Percentiles rank a stretch among this genome's conserved stretches.
Conservation (phyloP, 2,113 vertebrate genomes). For the Pandion haliaetus region DNA sequence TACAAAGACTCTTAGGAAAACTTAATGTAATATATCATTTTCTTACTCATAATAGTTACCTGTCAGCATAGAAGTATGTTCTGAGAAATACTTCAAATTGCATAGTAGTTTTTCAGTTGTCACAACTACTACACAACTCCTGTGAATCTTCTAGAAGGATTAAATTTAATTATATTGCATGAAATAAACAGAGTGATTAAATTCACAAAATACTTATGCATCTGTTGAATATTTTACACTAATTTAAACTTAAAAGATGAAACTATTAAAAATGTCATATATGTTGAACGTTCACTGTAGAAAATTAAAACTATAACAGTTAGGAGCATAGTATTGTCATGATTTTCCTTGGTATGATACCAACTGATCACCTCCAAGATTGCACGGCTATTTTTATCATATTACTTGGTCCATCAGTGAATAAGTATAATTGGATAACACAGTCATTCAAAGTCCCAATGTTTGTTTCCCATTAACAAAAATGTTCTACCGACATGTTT, state of each 20-base stretch:
- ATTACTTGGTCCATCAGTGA: not conserved
- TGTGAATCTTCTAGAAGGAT: not conserved
- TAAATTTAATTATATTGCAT: not conserved
- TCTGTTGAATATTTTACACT: not conserved
- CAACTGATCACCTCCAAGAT: not conserved
- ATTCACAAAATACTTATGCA: not conserved
- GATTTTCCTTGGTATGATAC: not conserved
- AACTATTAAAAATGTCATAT: not conserved
- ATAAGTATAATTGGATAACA: not conserved
- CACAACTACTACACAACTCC: not conserved
- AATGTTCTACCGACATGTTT: not conserved
- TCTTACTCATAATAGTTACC: conserved; percentile 81
- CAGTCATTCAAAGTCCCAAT: not conserved
- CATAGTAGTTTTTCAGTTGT: not conserved
- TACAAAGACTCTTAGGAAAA: conserved; percentile 81
- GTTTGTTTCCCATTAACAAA: not conserved
- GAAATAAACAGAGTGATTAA: not conserved
- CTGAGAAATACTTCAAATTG: conserved; percentile 63
- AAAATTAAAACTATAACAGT: not conserved
- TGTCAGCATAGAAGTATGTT: conserved; percentile 54
- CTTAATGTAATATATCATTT: conserved; percentile 80
- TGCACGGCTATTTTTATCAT: not conserved
- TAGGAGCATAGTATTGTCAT: not conserved
- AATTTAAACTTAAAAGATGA: not conserved
- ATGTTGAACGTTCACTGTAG: not conserved